phyloP scores from a whole-genome alignment of 1,140 invertebrate genomes.

The Sminthurinus signatus region DNA sequence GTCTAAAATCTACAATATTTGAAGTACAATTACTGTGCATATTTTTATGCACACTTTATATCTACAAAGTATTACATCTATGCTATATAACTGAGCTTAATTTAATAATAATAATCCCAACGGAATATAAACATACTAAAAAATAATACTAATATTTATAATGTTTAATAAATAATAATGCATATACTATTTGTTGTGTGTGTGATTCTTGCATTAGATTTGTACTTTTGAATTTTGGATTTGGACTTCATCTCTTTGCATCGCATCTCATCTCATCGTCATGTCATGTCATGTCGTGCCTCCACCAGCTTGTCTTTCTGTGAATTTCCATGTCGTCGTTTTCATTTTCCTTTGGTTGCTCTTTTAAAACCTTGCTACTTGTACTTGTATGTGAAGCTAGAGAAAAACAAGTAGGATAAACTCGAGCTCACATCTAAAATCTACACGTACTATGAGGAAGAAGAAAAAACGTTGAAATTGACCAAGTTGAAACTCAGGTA shows the following conservation, averaged over 20 bases:
- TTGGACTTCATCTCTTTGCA: background rate
- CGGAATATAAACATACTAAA: background rate
- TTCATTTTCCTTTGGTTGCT: background rate
- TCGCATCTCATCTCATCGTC: conserved; percentile 11
- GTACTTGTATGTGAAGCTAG: no score
- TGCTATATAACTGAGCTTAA: background rate
- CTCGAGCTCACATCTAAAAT: no score
- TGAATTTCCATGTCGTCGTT: background rate
- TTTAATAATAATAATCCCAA: background rate
- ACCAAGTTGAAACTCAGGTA: no score
- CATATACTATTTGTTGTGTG: background rate
- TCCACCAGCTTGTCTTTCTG: background rate
- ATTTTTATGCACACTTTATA: no score
- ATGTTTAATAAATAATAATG: no score
- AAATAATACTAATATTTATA: no score
- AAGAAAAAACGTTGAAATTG: no score
- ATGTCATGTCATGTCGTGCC: background rate
- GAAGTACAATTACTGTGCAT: background rate
- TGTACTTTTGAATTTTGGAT: background rate
- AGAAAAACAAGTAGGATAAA: no score
- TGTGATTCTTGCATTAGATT: conserved; percentile 8
- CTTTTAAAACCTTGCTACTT: no score
- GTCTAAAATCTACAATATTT: background rate
- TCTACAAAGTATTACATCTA: background rate
- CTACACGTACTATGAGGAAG: no score